These are phyloP conservation scores for Microplitis deprimator DNA, from an alignment of 2,888 invertebrate genomes.

Conservation along the genomic window DNA sequence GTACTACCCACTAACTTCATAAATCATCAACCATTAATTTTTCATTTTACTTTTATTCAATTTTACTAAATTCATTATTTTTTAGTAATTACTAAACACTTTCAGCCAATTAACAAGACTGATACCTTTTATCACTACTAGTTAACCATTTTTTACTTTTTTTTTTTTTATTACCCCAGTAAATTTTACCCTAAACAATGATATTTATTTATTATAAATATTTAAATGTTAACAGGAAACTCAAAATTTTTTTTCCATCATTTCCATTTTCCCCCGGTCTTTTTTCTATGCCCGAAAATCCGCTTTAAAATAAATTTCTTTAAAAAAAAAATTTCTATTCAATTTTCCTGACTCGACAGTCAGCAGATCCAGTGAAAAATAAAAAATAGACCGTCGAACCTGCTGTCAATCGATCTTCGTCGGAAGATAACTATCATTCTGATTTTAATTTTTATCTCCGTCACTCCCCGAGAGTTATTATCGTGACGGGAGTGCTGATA, in stretches of 20 bases:
- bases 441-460: neutral
- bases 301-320: neutral
- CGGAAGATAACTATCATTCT: neutral
- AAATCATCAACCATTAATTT: neutral
- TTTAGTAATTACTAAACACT: too few relatives aligned
- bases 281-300: neutral
- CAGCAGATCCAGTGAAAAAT: neutral
- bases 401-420: neutral
- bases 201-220: too few relatives aligned
- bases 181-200: too few relatives aligned
- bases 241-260: too few relatives aligned
- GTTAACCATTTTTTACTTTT: too few relatives aligned
- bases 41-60: neutral
- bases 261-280: too few relatives aligned
- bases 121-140: too few relatives aligned
- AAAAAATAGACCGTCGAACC: neutral
- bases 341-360: neutral
- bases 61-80: neutral
- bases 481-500: constrained; percentile 20
- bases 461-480: constrained; percentile 6
- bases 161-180: too few relatives aligned
- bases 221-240: too few relatives aligned
- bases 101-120: too few relatives aligned
- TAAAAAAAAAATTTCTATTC: constrained; percentile 9
- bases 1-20: constrained; percentile 3